Base-by-base conservation (phyloP, 1,140 invertebrate genomes). In the Drosophila nannoptera region DNA sequence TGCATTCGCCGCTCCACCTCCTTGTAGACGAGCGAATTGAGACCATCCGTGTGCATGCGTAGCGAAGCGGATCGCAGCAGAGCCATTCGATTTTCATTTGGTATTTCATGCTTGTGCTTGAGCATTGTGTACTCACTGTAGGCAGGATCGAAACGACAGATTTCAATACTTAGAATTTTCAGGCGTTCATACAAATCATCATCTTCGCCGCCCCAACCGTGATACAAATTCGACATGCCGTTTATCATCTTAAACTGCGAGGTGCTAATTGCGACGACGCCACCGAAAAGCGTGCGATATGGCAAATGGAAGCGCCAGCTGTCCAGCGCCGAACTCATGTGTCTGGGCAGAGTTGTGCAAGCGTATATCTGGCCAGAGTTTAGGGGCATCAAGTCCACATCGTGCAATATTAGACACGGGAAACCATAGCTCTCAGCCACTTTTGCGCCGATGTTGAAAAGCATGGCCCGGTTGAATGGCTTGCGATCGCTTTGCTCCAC, bases 391-490 rank as follows among this genome's bases (percentile, higher is more conserved):
- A 99, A 90, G 91, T 99, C 97, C 43, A 99, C 95, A 89, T 99
- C 97, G 90, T 99, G 97, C 78, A 99, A 95, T 53, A 99, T 94
- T 49, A 98, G 93, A 87, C 98, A 99, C 29, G 96, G 93, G 90
- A 94, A 97, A 49, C 93, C 92, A 48, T 91, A 90, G 60, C 92
- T 92, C 35, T 93, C 92, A 0, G 96, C 95, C 80, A 96, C 94
- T 4, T 92, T 89, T 70, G 96, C 97, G 1, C 97, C 98, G 69
- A 97, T 94, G 89, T 99, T 99, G 78, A 99, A 94, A 7, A 99
- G 91, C 89, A 97, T 96, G 0, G 96, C 98, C 81, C 97, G 92
- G 91, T 99, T 99, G 84, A 99, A 99, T 9, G 95, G 94, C 48
- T 91, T 90, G 4, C 91, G 90, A 53, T 93, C 91, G 58, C 92